phyloP scores from a whole-genome alignment of 2,113 vertebrate species.

The Sceloporus tristichus region DNA sequence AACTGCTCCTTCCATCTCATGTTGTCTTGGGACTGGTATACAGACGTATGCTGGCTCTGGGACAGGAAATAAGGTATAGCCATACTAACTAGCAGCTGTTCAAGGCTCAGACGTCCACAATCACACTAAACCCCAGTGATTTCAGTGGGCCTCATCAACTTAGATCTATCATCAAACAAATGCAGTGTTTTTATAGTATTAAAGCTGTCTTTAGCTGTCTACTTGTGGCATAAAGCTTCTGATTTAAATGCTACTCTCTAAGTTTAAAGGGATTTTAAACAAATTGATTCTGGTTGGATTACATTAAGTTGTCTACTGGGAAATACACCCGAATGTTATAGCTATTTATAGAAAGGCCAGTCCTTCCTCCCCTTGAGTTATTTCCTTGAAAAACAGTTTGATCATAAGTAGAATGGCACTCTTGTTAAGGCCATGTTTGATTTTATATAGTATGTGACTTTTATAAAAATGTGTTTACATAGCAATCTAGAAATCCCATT shows the following conservation, averaged over 20 bases:
- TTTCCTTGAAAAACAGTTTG: neutral
- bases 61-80: too few relatives aligned
- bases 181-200: neutral
- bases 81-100: too few relatives aligned
- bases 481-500: neutral
- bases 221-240: neutral
- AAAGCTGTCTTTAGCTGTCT: neutral
- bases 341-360: neutral
- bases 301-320: constrained; percentile 21
- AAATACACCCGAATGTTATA: neutral
- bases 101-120: too few relatives aligned
- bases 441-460: neutral
- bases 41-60: too few relatives aligned
- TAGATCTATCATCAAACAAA: neutral
- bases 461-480: neutral
- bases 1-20: too few relatives aligned
- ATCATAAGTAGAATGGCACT: neutral
- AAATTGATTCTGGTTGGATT: neutral
- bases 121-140: neutral
- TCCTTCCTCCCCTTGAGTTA: neutral
- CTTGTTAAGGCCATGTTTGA: neutral
- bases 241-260: constrained; percentile 14
- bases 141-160: neutral
- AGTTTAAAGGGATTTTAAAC: constrained; percentile 16
- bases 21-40: too few relatives aligned